Evolutionary conservation across 2,888 invertebrate species (phyloP).

Genomic region (Osmoderma eremita): DNA sequence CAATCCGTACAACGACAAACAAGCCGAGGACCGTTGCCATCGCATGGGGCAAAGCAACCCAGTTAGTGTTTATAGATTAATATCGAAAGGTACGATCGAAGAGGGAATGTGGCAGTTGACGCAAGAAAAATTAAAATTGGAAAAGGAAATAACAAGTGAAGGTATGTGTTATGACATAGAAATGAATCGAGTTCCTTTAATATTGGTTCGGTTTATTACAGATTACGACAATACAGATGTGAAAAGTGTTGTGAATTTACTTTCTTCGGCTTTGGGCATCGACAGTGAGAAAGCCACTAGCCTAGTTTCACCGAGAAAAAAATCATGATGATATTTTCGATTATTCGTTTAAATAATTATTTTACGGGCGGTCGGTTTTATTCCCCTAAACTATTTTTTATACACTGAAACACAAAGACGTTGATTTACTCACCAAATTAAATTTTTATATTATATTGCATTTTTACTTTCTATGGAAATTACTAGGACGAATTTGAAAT

Average conservation of each 20-base stretch:
- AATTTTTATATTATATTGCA: no score
- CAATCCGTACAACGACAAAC: constrained; percentile 98
- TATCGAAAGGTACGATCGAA: constrained; percentile 89
- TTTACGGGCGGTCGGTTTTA: neutral
- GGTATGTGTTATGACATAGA: constrained; percentile 51
- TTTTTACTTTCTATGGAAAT: no score
- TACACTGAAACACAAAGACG: neutral
- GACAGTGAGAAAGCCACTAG: constrained; percentile 57
- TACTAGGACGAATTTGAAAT: no score
- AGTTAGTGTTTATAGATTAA: constrained; percentile 85
- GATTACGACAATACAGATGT: constrained; percentile 79
- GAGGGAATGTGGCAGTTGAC: constrained; percentile 92
- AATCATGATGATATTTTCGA: constrained; percentile 40
- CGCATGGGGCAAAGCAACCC: constrained; percentile 82
- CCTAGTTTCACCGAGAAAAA: constrained; percentile 58
- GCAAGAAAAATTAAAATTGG: constrained; percentile 89
- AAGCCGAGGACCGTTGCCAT: constrained; percentile 92
- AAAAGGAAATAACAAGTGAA: constrained; percentile 81
- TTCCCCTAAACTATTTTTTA: constrained; percentile 9
- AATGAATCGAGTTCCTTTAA: constrained; percentile 63
- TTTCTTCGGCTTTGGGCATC: constrained; percentile 82
- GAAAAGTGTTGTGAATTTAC: constrained; percentile 81
- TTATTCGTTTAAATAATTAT: neutral
- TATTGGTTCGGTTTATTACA: constrained; percentile 58
- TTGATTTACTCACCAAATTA: neutral